These are phyloP conservation scores for Mionectes olivaceus DNA, from an alignment of 2,797 vertebrate species.

Conservation along the genomic window DNA sequence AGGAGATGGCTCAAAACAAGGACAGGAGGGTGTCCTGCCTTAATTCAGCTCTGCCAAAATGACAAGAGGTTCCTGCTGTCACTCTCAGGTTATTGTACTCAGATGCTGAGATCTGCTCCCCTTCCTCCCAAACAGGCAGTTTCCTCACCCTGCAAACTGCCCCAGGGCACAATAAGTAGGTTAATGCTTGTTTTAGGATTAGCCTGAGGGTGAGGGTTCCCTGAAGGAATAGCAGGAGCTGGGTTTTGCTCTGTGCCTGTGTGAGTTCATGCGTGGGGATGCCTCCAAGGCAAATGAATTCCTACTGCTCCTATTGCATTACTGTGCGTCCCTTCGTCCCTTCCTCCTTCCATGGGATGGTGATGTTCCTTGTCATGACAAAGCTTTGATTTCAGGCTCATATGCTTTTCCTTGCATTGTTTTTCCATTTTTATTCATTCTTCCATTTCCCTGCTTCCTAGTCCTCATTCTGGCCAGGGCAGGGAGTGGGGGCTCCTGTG, in stretches of 20 bases:
- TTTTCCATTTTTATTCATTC: not conserved
- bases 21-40: not conserved
- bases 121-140: constrained; percentile 31
- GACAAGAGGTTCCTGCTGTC: not conserved
- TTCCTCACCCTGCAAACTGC: constrained; percentile 58
- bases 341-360: not conserved
- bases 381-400: not conserved
- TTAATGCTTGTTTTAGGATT: constrained; percentile 78
- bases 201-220: constrained; percentile 74
- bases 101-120: constrained; percentile 39
- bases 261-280: not conserved
- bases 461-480: not conserved
- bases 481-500: not conserved
- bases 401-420: not conserved
- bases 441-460: not conserved
- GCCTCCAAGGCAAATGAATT: constrained; percentile 10
- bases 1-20: not conserved
- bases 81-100: not conserved
- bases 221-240: constrained; percentile 12
- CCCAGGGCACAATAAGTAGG: constrained; percentile 74
- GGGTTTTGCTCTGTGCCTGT: not conserved
- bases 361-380: not conserved
- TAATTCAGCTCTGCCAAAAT: not conserved
- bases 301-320: not conserved
- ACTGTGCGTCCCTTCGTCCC: not conserved